Conservation (phyloP, 2,113 vertebrate genomes). For the Argyrosomus japonicus region DNA sequence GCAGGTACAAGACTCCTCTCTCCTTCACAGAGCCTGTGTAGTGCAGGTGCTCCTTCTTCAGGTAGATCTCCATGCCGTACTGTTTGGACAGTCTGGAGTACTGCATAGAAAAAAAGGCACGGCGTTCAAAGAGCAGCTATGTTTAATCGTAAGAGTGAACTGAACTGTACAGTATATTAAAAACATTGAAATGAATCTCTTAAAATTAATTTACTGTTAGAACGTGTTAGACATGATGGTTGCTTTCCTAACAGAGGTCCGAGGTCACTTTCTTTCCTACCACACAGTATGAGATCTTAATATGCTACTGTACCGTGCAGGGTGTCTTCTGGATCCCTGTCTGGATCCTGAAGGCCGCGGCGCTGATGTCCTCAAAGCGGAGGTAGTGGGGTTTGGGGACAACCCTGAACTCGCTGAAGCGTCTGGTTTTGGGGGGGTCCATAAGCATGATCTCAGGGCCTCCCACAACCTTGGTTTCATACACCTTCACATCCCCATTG, state of each 20-base stretch:
- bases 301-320: slow-evolving; percentile 85
- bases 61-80: slow-evolving; percentile 91
- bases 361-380: slow-evolving; percentile 91
- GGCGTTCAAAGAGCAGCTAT: not conserved
- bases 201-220: too few species aligned
- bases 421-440: slow-evolving; percentile 78
- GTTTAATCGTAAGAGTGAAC: not conserved
- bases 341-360: slow-evolving; percentile 91
- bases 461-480: slow-evolving; percentile 81
- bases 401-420: slow-evolving; percentile 68
- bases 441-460: slow-evolving; percentile 79
- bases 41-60: slow-evolving; percentile 94
- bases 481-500: slow-evolving; percentile 86
- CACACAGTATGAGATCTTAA: not conserved
- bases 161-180: not conserved
- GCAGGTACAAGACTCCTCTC: slow-evolving; percentile 88
- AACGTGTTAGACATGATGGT: not conserved
- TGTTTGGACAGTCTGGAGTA: slow-evolving; percentile 93
- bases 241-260: not conserved
- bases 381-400: slow-evolving; percentile 79
- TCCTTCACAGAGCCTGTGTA: slow-evolving; percentile 93
- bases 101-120: slow-evolving; percentile 70
- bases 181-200: not conserved
- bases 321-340: slow-evolving; percentile 89
- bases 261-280: not conserved